These are phyloP conservation scores for Acridotheres tristis DNA, from an alignment of 2,797 vertebrate genomes.

Conservation along the genomic window DNA sequence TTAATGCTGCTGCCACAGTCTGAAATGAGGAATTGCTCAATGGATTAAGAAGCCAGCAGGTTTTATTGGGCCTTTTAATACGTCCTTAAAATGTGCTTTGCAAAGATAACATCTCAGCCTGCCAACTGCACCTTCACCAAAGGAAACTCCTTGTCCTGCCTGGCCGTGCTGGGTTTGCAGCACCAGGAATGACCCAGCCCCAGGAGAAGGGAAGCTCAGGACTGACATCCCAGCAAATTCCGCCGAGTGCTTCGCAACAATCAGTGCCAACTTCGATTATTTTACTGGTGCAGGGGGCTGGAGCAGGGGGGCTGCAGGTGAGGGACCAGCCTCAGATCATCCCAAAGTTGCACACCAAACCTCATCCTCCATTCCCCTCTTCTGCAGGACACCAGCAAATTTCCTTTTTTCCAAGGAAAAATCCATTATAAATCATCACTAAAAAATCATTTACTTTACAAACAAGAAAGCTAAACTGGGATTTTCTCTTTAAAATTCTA, in stretches of 20 bases:
- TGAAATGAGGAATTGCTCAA: conserved; percentile 23
- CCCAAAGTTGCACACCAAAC: background rate
- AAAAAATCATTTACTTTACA: background rate
- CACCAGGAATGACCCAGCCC: accelerated
- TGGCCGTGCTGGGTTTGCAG: background rate
- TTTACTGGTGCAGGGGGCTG: background rate
- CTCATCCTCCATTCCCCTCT: background rate
- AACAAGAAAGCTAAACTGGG: background rate
- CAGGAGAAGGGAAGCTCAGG: background rate
- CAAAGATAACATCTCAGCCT: conserved; percentile 14
- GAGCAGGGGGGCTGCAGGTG: background rate
- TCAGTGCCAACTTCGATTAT: accelerated
- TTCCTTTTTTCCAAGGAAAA: background rate
- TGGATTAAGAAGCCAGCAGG: background rate
- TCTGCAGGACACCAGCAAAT: background rate
- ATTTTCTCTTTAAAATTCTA: background rate
- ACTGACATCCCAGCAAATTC: background rate
- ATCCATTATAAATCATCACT: background rate
- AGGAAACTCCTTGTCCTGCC: background rate
- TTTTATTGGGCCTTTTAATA: conserved; percentile 4
- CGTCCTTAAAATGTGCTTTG: background rate
- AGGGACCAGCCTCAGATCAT: background rate
- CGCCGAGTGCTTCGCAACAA: background rate
- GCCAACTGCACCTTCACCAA: background rate
- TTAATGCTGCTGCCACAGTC: background rate